Base-by-base conservation (phyloP, 2,797 vertebrate species). In the Onychomys leucogaster region DNA sequence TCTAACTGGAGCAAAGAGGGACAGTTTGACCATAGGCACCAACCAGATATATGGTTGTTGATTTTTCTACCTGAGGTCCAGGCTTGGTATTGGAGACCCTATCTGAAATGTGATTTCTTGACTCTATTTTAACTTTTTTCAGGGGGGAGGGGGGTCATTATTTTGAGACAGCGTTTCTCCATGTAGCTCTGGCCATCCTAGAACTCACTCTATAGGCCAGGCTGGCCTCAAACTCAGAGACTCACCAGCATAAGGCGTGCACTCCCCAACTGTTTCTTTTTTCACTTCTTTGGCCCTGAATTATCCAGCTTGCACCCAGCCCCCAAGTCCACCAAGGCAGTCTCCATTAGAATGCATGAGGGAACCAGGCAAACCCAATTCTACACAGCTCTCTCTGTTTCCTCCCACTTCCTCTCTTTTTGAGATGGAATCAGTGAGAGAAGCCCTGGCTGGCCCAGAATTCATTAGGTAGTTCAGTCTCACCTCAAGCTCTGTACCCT, bases 391-490 rank as follows among this genome's bases (percentile, higher is more conserved):
- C 37, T 61, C n/a, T 32, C 32, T 49, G n/a, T 83, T 4, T 23
- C 73, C n/a, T 88, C 88, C 71, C 71, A n/a, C 37, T 59, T 25
- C 80, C n/a, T 82, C 23, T 61, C 57, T 83, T 82, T 82, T 43
- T 83, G 37, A 46, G 59, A 32, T 34, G 59, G 41, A 84, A 19
- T 5, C 37, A 32, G 37, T 43, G 27, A 63, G 14, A 63, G 37
- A 10, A 41, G 59, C 57, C 81, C 80, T 11, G 81, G 41, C 81
- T 19, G 16, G 37, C 16, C 27, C 32, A 46, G 41, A 84, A 84
- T 65, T 84, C 41, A 65, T 34, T 65, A 65, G 43, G 61, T 49
- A 65, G 41, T 14, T 34, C 59, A 84, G 61, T 29, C 16, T 84
- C 41, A 34, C 9, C 41, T 65, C 2, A 7, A 82, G 37, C n/a